Evolutionary conservation across 1,140 invertebrate species (phyloP).

Genomic region (Camponotus pennsylvanicus): DNA sequence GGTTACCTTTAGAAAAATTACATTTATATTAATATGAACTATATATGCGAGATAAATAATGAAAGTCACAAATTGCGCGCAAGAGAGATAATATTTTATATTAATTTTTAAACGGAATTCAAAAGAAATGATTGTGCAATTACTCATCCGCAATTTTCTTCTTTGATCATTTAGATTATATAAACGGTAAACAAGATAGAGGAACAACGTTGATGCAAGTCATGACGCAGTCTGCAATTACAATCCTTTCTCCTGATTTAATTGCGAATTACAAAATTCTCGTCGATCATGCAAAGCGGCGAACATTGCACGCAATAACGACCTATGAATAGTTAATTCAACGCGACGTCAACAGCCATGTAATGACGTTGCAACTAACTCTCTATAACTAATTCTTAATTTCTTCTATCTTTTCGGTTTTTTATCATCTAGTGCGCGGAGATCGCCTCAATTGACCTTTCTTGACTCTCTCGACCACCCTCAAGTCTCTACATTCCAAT

Average conservation of each 20-base stretch:
- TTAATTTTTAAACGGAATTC: neutral
- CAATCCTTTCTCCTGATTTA: slow-evolving; percentile 51
- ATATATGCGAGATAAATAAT: slow-evolving; percentile 3
- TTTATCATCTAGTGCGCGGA: neutral
- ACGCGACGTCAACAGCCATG: slow-evolving; percentile 41
- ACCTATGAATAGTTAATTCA: slow-evolving; percentile 56
- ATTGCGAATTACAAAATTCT: slow-evolving; percentile 58
- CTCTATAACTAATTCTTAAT: slow-evolving; percentile 7
- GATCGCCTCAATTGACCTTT: slow-evolving; percentile 30
- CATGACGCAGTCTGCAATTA: slow-evolving; percentile 38
- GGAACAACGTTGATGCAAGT: slow-evolving; percentile 29
- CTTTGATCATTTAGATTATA: slow-evolving; percentile 35
- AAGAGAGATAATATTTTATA: neutral
- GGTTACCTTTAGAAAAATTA: neutral
- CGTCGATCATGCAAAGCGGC: slow-evolving; percentile 52
- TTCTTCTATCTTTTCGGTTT: slow-evolving; percentile 14
- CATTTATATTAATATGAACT: neutral
- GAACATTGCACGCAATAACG: slow-evolving; percentile 44
- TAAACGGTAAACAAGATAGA: slow-evolving; percentile 35
- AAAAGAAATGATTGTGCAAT: slow-evolving; percentile 17
- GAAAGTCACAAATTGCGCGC: neutral
- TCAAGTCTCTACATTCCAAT: slow-evolving; percentile 8
- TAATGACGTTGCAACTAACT: slow-evolving; percentile 49
- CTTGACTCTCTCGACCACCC: neutral
- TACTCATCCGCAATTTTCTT: slow-evolving; percentile 11